Conservation (phyloP, 2,797 vertebrate genomes). For the Anabas testudineus region DNA sequence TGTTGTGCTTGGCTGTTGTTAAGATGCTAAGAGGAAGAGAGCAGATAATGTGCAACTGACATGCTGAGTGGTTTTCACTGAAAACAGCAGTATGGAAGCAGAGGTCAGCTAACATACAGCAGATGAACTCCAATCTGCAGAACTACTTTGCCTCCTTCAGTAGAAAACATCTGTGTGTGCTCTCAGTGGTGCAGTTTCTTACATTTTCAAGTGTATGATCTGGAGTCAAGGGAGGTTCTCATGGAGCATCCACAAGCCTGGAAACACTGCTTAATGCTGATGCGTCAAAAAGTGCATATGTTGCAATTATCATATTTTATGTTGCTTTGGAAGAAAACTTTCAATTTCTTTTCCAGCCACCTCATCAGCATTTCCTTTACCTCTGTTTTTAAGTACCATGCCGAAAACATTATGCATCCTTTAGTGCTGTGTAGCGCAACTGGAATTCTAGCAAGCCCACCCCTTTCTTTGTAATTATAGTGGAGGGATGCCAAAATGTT, state of each 20-base stretch:
- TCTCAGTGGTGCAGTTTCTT: neutral
- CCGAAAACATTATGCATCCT: neutral
- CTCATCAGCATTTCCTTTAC: neutral
- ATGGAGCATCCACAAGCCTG: conserved; percentile 6
- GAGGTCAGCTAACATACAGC: no score
- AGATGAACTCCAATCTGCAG: conserved; percentile 17
- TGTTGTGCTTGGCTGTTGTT: no score
- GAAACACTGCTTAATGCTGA: conserved; percentile 19
- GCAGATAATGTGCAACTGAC: conserved; percentile 1
- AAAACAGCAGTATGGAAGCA: conserved; percentile 3
- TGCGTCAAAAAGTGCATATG: neutral
- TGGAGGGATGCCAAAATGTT: conserved; percentile 52
- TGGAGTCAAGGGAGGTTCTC: no score
- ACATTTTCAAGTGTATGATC: no score
- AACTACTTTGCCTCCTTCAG: conserved; percentile 15
- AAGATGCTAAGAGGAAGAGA: conserved; percentile 20
- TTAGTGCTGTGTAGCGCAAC: neutral
- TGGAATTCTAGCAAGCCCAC: conserved; percentile 14
- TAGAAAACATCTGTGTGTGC: neutral
- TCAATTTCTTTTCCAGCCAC: neutral
- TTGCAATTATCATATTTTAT: neutral
- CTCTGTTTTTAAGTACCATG: neutral
- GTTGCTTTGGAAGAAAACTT: neutral
- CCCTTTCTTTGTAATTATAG: conserved; percentile 17
- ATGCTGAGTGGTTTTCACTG: conserved; percentile 24